Base-by-base conservation (phyloP, 1,140 invertebrate species). In the Varroa destructor region DNA sequence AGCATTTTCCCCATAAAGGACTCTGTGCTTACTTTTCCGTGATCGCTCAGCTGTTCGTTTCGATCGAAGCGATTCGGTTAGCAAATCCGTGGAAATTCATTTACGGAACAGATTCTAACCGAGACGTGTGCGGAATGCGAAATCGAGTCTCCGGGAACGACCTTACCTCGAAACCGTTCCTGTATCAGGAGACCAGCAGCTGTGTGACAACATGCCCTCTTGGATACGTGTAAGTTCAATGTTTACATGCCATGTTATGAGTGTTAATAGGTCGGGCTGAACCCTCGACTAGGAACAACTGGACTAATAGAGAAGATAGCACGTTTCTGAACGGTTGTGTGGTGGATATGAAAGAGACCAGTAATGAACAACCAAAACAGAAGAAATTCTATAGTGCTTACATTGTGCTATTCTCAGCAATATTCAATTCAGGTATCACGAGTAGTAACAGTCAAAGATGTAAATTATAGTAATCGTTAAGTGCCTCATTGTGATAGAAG, bases 91-190 rank as follows among this genome's bases (percentile, higher is more conserved):
- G 61, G 61, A 67, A 46, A 40, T 67, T 43, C 40, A 67, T 67
- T 40, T 67, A 67, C 61, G 61, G 61, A 40, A 67, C 37, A 8
- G 61, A 67, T 37, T 40, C 61, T 2, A 67, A 67, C 61, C 12
- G 61, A 12, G 61, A 67, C 61, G 61, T 67, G 14, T 67, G 61
- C 61, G 61, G 61, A 40, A 67, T 67, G 61, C 40, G 46, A 67
- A 67, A 67, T 37, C 36, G 14, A 2, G 8, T 14, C 12, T 67
- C 61, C 8, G 61, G 61, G 12, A n/a, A 46, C 40, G 61, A 67
- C 8, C 36, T 67, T 1, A 67, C n/a, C 10, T 43, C 40, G 14
- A 40, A 37, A 40, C 61, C 61, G 1, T 67, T 67, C 40, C 61
- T 67, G 1, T 12, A 67, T 8, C 12, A 40, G 12, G 8, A 67